Conservation (phyloP, 2,797 vertebrate genomes). For the Lagorchestes hirsutus region DNA sequence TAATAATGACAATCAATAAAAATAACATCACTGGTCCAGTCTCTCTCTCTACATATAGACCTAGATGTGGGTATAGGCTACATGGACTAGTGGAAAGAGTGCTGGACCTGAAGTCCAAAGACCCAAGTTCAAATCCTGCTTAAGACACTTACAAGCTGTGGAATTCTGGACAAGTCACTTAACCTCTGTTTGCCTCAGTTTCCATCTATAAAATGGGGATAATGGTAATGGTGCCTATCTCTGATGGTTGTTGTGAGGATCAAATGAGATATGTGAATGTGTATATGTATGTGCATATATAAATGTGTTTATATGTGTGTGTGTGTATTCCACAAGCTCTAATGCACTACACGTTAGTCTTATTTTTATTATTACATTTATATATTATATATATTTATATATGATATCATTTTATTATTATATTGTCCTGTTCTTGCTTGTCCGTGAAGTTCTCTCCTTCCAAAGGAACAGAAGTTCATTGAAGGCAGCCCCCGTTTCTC, state of each 20-base stretch:
- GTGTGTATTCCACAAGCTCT: background rate
- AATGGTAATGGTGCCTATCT: background rate
- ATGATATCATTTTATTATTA: background rate
- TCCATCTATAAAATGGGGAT: background rate
- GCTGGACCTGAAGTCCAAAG: background rate
- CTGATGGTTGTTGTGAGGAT: background rate
- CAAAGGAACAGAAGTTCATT: background rate
- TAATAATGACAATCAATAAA: background rate
- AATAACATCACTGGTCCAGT: background rate
- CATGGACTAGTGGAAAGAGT: background rate
- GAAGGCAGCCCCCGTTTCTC: background rate
- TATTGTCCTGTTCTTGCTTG: background rate
- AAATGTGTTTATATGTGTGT: too few species aligned
- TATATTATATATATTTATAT: too few species aligned
- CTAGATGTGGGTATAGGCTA: background rate
- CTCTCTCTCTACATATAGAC: background rate
- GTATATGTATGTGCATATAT: background rate
- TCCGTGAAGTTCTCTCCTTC: background rate
- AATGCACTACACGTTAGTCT: background rate
- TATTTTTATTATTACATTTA: too few species aligned
- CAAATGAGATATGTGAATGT: background rate
- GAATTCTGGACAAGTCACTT: background rate
- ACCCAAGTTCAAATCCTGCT: background rate
- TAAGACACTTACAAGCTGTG: background rate
- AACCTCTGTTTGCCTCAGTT: background rate